Base-by-base conservation (phyloP, 1,140 invertebrate species). In the Cyclina sinensis region DNA sequence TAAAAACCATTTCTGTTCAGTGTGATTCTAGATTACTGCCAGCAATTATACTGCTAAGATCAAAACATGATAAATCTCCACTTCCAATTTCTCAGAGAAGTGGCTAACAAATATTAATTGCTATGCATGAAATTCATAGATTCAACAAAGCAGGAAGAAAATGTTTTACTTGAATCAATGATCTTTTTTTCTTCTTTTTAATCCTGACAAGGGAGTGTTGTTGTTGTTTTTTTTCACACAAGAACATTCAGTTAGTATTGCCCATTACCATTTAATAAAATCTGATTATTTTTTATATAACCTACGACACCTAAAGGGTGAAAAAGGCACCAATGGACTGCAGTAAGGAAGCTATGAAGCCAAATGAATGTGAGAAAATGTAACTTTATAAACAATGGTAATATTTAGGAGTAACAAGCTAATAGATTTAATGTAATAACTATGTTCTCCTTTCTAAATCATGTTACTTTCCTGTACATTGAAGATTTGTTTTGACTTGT, bases 401-500 rank as follows among this genome's bases (percentile, higher is more conserved):
- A n/a, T n/a, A n/a, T n/a, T n/a, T n/a, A n/a, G n/a, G n/a, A n/a
- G n/a, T n/a, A n/a, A n/a, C n/a, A n/a, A n/a, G n/a, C 43, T 14
- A 24, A 57, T 18, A 18, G 21, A 18, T 5, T 18, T 9, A 57
- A 57, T 57, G 54, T 57, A 57, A 57, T 18, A 18, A 9, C 5
- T 4, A 4, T 9, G 3, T 57, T n/a, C 5, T 21, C 54, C 54
- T 18, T n/a, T n/a, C 5, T 57, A 9, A 57, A n/a, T 9, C 5
- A 18, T 9, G 54, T 21, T 57, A 18, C 54, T 57, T 43, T 82
- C 59, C 37, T 24, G 21, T 82, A 62, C 48, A 32, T 48, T 83
- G 54, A 65, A 73, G 14, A 24, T 43, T 84, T 43, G 14, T 73
- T 73, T 73, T 84, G 59, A 84, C 62, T 51, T 48, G 48, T 21